phyloP scores from a whole-genome alignment of 2,797 vertebrate genomes.

The Phyllotis vaccarum region DNA sequence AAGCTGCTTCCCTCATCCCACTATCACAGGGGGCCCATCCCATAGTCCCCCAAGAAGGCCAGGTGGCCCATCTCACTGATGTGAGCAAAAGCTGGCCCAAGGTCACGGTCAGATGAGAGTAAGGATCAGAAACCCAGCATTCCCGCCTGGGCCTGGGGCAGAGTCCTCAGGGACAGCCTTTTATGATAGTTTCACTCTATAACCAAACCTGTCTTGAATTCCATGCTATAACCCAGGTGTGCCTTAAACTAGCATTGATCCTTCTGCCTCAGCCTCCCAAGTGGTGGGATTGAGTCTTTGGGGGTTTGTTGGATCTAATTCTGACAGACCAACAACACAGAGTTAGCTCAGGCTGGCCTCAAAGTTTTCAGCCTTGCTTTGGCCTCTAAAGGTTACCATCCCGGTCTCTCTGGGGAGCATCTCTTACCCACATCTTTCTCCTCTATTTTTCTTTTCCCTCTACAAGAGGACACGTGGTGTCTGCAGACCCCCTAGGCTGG shows the following conservation, averaged over 20 bases:
- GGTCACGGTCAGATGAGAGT: background rate
- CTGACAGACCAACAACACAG: background rate
- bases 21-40: background rate
- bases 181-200: background rate
- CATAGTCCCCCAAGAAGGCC: background rate
- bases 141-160: background rate
- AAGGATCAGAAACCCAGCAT: background rate
- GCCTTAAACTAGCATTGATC: background rate
- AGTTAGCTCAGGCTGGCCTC: background rate
- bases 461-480: no score
- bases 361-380: background rate
- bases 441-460: background rate
- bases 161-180: background rate
- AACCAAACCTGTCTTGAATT: background rate
- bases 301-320: background rate
- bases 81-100: constrained; percentile 15
- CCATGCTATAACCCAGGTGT: background rate
- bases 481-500: background rate
- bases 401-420: background rate
- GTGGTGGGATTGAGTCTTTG: background rate
- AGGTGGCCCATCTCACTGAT: background rate
- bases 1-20: constrained; percentile 1
- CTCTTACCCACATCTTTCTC: background rate
- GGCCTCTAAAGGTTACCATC: background rate
- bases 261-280: background rate